Base-by-base conservation (phyloP, 2,888 invertebrate species). In the Fragum whitleyi region DNA sequence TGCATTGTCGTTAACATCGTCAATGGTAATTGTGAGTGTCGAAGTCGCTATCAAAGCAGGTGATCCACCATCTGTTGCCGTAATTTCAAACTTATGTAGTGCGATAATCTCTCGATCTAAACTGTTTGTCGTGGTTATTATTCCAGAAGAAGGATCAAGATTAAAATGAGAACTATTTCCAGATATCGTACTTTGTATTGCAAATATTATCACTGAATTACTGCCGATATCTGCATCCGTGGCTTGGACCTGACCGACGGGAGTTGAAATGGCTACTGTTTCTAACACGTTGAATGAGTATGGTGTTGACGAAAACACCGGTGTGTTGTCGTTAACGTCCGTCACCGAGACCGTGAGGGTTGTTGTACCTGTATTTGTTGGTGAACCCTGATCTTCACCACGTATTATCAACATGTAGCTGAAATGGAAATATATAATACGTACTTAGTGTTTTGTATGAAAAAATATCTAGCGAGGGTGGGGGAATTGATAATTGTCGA, bases 301-400 rank as follows among this genome's bases (percentile, higher is more conserved):
- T 11, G 83, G 77, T 7, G 89, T 88, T 16, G 65, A 70, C n/a
- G 36, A 19, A n/a, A 91, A 85, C 14, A 83, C 75, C 3, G 92
- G 92, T 21, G 61, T 36, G 74, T 91, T 89, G 75, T 92, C 92
- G 75, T 92, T 92, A n/a, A 89, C 87, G 67, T 91, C 90, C 16
- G 68, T 75, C 19, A 92, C 67, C 0, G 81, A 42, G 1, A 92
- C 81, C 14, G 88, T 91, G 19, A 91, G 75, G 2, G 90, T 91
- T 9, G 87, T 86, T 1, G 88, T 90, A 7, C 88, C 90, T 7
- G 88, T 89, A 61, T 77, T 79, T 19, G 82, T 67, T 7, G 86
- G 70, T 3, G 76, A 70, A 0, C 74, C 74, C 7, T 89, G 88
- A 68, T 92, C 92, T 3, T 78, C 81, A 19, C 90, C 92, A 19